Evolutionary conservation across 2,888 invertebrate species (phyloP).

Genomic region (Torymus aiolomorphi): DNA sequence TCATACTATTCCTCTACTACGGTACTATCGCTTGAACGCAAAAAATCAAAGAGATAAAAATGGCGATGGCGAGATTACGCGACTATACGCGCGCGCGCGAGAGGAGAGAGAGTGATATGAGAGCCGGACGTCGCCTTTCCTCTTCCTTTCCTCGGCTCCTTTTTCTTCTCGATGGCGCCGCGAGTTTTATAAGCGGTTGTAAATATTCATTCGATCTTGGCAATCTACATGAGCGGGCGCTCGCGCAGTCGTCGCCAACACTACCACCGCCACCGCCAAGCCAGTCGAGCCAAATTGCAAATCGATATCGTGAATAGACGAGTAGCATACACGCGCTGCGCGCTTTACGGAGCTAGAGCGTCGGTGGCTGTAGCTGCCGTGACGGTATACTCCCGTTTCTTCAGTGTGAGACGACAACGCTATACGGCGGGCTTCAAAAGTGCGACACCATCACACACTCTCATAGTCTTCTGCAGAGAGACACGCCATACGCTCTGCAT

Average conservation of each 20-base stretch:
- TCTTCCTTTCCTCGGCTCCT: conserved; percentile 1
- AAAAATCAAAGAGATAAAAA: no score
- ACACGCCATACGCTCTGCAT: no score
- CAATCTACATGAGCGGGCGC: conserved; percentile 39
- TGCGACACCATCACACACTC: no score
- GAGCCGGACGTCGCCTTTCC: conserved; percentile 1
- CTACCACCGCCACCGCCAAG: no score
- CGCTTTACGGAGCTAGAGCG: not conserved
- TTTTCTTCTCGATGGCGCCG: not conserved
- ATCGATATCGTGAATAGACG: conserved; percentile 43
- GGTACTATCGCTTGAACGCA: no score
- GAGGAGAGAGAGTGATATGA: not conserved
- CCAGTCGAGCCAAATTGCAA: conserved; percentile 46
- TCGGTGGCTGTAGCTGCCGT: no score
- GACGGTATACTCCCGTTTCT: no score
- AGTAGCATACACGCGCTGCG: not conserved
- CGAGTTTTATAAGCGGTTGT: conserved; percentile 33
- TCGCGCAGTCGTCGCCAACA: not conserved
- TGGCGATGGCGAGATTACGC: no score
- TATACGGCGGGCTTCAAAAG: no score
- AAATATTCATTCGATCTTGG: conserved; percentile 52
- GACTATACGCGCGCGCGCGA: not conserved
- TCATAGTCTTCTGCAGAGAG: no score
- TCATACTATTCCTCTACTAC: no score
- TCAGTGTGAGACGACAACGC: no score